Percentiles rank a stretch among this genome's conserved stretches.
Conservation (phyloP, 1,140 invertebrate genomes). For the Tetragnatha versicolor region DNA sequence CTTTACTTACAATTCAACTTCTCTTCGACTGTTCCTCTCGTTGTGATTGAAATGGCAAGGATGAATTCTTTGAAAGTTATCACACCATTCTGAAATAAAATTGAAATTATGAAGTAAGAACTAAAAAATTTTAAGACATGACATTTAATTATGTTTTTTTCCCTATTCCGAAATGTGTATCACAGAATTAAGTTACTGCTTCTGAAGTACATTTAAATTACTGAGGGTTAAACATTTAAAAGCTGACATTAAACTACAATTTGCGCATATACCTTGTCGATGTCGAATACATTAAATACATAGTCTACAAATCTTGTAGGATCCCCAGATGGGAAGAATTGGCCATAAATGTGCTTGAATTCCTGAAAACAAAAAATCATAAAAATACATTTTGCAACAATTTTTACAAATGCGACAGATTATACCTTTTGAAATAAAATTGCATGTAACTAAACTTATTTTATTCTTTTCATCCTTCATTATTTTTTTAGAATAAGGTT, state of each 20-base stretch:
- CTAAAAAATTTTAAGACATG: neutral
- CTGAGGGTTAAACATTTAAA: too few relatives aligned
- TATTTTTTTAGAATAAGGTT: too few relatives aligned
- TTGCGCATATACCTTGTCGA: conserved; percentile 64
- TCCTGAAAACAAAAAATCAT: conserved; percentile 60
- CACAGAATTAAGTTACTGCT: neutral
- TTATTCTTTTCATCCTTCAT: neutral
- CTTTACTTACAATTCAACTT: conserved; percentile 64
- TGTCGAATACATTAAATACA: conserved; percentile 69
- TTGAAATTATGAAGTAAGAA: conserved; percentile 2
- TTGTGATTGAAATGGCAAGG: conserved; percentile 64
- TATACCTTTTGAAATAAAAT: neutral
- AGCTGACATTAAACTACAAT: too few relatives aligned
- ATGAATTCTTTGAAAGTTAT: conserved; percentile 65
- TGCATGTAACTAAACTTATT: neutral
- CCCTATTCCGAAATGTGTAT: neutral
- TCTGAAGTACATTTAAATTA: neutral
- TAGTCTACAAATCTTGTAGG: conserved; percentile 68
- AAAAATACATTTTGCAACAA: too few relatives aligned
- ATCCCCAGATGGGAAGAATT: conserved; percentile 69
- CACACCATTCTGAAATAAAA: conserved; percentile 61
- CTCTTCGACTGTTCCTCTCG: conserved; percentile 63
- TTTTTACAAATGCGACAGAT: too few relatives aligned
- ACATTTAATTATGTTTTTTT: neutral
- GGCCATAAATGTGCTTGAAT: conserved; percentile 66